Conservation (phyloP, 2,113 vertebrate genomes). For the Thunnus thynnus region DNA sequence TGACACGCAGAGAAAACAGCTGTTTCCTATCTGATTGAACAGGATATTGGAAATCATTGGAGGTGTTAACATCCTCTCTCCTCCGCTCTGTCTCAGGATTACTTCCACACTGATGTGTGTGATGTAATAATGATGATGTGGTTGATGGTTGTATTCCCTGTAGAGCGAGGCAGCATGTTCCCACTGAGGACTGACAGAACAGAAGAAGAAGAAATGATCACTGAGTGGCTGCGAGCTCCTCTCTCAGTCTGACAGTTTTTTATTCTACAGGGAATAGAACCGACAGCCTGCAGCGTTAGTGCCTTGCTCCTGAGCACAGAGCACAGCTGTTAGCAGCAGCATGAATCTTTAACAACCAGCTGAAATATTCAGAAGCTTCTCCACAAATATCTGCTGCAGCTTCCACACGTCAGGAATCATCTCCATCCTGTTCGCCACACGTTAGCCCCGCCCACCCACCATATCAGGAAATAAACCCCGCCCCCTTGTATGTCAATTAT, state of each 20-base stretch:
- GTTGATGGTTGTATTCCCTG: not conserved
- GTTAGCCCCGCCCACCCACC: not conserved
- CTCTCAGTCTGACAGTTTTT: not conserved
- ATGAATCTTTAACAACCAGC: constrained; percentile 48
- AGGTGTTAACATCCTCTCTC: not conserved
- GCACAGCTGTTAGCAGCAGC: not conserved
- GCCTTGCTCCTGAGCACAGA: constrained; percentile 35
- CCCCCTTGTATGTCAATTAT: not conserved
- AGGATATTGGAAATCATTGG: not conserved
- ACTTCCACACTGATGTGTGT: not conserved
- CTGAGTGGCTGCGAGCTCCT: not conserved
- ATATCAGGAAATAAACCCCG: not conserved
- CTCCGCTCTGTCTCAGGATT: not conserved
- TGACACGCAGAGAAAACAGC: not conserved
- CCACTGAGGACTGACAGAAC: too few relatives aligned
- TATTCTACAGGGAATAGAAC: not conserved
- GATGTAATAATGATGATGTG: too few relatives aligned
- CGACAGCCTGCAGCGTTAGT: not conserved
- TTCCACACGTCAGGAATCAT: constrained; percentile 17
- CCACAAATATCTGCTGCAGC: constrained; percentile 49
- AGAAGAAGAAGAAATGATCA: not conserved
- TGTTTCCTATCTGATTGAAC: not conserved
- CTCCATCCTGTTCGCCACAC: not conserved
- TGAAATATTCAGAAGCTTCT: constrained; percentile 55
- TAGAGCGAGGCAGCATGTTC: too few relatives aligned